Base-by-base conservation (phyloP, 2,113 vertebrate genomes). In the Trichechus manatus region DNA sequence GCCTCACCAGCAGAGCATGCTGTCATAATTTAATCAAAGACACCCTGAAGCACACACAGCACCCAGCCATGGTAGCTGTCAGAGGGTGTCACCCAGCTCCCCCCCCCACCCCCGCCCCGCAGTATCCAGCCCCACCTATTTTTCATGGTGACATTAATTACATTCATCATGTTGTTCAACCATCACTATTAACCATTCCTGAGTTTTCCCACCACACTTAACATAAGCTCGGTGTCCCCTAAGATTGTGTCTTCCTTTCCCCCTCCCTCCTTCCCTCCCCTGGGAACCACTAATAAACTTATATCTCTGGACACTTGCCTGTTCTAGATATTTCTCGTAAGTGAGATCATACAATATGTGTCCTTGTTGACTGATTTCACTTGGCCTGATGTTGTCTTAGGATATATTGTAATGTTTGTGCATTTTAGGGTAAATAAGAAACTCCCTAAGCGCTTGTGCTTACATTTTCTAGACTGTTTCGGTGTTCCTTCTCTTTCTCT, bases 381-480 rank as follows among this genome's bases (percentile, higher is more conserved):
- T 74, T 20, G 6, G 72, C 36, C 72, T 39, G 23, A 72, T 36
- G n/a, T 36, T 72, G 33, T 72, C n/a, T 72, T 36, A 20, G 36
- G 56, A 72, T 82, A 5, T 47, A 75, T 53, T 89, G 96, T 74
- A 83, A 23, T 63, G 20, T 79, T 56, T n/a, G 29, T 91, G 3
- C 29, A 77, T 64, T 86, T 78, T 85, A 87, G 84, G 44, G n/a
- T 68, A 15, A 90, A 82, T 66, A 79, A 85, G 42, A 47, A 70
- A 89, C 66, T 25, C 27, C 20, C 64, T 68, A 36, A 53, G 10
- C n/a, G 25, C 23, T 23, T 14, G 5, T 84, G 33, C 23, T 66
- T 25, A 70, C 27, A 29, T n/a, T 53, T 79, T 83, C 47, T 78
- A 74, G 39, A 63, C 53, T 31, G 13, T n/a, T n/a, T 20, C n/a